Conservation (phyloP, 1,140 invertebrate genomes). For the Yoshiicerus persimilis region DNA sequence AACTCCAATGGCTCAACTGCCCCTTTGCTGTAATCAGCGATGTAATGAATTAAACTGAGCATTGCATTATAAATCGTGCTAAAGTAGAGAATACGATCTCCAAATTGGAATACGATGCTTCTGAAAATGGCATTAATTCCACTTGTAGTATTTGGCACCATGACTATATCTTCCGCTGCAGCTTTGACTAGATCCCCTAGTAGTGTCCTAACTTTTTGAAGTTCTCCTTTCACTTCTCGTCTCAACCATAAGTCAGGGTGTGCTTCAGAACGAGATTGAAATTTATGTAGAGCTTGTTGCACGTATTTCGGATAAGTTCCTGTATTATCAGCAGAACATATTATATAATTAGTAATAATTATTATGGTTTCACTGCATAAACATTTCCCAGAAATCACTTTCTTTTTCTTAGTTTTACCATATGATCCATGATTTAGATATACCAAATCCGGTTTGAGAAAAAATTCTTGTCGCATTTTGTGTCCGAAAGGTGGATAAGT, state of each 20-base stretch:
- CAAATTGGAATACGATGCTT: neutral
- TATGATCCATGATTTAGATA: no score
- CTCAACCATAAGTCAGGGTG: slow-evolving; percentile 33
- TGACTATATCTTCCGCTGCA: slow-evolving; percentile 26
- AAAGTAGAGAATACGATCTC: slow-evolving; percentile 32
- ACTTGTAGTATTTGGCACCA: slow-evolving; percentile 35
- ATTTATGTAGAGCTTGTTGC: neutral
- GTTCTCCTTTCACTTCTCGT: neutral
- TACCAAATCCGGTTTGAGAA: no score
- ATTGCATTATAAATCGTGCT: slow-evolving; percentile 30
- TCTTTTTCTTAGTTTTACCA: no score
- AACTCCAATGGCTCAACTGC: slow-evolving; percentile 8
- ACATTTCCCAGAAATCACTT: no score
- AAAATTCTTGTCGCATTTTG: no score
- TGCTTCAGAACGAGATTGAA: slow-evolving; percentile 13
- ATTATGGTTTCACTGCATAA: no score
- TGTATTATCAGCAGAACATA: no score
- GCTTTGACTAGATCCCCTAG: slow-evolving; percentile 20
- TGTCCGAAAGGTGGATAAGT: no score
- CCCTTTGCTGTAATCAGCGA: neutral
- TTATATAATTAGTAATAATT: no score
- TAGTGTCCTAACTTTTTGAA: neutral
- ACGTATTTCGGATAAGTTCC: slow-evolving; percentile 37
- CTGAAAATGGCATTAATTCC: slow-evolving; percentile 39
- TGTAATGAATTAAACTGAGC: slow-evolving; percentile 23